A percentile compares a stretch with the other conserved stretches of the same genome.
phyloP scores from a whole-genome alignment of 2,888 invertebrate genomes.

The Nomada fabriciana region DNA sequence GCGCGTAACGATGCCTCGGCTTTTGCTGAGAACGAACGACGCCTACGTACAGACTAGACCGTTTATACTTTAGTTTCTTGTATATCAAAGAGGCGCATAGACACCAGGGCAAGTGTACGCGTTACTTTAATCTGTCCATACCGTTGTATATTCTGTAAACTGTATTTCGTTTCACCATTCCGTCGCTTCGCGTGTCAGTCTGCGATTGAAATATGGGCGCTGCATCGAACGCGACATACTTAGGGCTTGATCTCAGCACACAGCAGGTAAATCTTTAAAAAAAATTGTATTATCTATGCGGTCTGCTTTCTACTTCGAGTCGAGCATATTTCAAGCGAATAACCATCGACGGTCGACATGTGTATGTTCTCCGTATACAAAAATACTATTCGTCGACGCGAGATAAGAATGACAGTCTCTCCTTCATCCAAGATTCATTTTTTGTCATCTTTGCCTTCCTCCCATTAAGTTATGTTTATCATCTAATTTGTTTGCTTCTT shows the following conservation, averaged over 20 bases:
- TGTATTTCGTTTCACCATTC: slow-evolving; percentile 16
- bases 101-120: slow-evolving; percentile 25
- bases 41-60: slow-evolving; percentile 40
- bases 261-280: slow-evolving; percentile 89
- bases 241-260: slow-evolving; percentile 94
- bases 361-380: neutral
- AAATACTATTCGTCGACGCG: slow-evolving; percentile 12
- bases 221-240: slow-evolving; percentile 86
- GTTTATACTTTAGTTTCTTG: slow-evolving; percentile 55
- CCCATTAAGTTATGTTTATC: neutral
- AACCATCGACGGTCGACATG: neutral
- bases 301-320: neutral
- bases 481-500: neutral
- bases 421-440: neutral
- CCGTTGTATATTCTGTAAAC: neutral
- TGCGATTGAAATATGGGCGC: slow-evolving; percentile 72
- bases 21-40: slow-evolving; percentile 43
- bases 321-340: neutral
- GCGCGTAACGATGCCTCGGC: slow-evolving; percentile 58
- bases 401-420: slow-evolving; percentile 10
- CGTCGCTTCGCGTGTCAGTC: slow-evolving; percentile 30
- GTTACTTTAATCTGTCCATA: slow-evolving; percentile 11
- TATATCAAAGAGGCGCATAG: slow-evolving; percentile 43
- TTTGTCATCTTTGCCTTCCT: neutral
- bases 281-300: neutral